A percentile compares a stretch with the other conserved stretches of the same genome.
These are phyloP conservation scores for Notothenia rossii DNA, from an alignment of 2,113 vertebrate genomes.

Conservation along the genomic window DNA sequence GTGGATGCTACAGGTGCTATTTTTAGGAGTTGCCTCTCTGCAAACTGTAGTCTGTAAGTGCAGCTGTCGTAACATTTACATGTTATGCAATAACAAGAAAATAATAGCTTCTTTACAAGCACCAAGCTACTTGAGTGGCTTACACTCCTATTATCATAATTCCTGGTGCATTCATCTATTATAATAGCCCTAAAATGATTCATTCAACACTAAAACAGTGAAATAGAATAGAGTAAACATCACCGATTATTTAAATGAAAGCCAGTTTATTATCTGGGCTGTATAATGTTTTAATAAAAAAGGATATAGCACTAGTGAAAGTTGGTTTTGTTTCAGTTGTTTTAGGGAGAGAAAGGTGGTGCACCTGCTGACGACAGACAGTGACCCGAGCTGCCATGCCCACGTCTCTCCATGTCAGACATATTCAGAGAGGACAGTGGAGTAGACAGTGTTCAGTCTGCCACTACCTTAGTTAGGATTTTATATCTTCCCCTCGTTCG, in stretches of 20 bases:
- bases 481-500: constrained; percentile 34
- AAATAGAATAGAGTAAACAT: neutral
- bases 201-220: neutral
- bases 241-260: neutral
- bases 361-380: constrained; percentile 50
- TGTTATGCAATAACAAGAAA: constrained; percentile 41
- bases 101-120: constrained; percentile 25
- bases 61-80: constrained; percentile 49
- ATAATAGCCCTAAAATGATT: neutral
- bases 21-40: constrained; percentile 33
- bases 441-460: constrained; percentile 31
- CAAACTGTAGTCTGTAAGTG: constrained; percentile 26
- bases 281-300: too few species aligned
- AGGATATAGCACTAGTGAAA: neutral
- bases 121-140: neutral
- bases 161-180: neutral
- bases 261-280: neutral
- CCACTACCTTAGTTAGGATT: constrained; percentile 34
- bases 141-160: neutral
- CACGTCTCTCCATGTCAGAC: constrained; percentile 40
- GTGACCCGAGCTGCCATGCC: constrained; percentile 29
- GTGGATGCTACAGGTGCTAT: constrained; percentile 33
- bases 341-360: neutral
- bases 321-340: neutral
- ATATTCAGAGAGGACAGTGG: constrained; percentile 34